phyloP scores from a whole-genome alignment of 2,113 vertebrate genomes.

The Microcebus ravelobensis region DNA sequence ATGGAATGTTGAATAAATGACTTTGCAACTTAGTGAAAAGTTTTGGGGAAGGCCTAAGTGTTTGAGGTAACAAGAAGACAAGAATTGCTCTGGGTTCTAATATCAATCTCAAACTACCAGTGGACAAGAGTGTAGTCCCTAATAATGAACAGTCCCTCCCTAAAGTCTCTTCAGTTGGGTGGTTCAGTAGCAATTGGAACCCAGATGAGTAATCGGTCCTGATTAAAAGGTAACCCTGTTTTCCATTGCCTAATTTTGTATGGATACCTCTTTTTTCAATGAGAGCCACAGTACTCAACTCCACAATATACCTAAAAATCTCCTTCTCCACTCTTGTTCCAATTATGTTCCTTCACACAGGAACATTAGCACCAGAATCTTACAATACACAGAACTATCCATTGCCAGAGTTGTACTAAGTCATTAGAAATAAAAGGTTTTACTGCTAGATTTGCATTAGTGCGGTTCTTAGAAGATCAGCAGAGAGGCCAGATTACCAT shows the following conservation, averaged over 20 bases:
- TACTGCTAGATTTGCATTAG: not conserved
- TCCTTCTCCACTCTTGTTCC: not conserved
- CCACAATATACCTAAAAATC: not conserved
- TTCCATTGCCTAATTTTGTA: not conserved
- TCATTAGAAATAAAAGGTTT: not conserved
- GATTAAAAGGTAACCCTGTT: not conserved
- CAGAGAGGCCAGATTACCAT: constrained; percentile 8
- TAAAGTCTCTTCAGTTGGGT: not conserved
- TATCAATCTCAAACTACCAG: not conserved
- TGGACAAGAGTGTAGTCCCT: not conserved
- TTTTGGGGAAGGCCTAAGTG: not conserved
- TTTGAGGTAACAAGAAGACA: not conserved
- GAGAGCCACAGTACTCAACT: not conserved
- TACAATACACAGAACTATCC: not conserved
- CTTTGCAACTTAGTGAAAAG: not conserved
- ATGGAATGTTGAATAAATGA: not conserved
- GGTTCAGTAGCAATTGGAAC: not conserved
- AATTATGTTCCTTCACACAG: not conserved
- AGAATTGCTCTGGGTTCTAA: not conserved
- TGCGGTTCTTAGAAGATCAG: not conserved
- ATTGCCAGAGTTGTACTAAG: not conserved
- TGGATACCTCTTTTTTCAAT: not conserved
- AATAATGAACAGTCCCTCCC: not conserved
- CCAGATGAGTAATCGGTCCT: not conserved
- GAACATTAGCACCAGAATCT: not conserved